A percentile compares a stretch with the other conserved stretches of the same genome.
Evolutionary conservation across 2,888 invertebrate genomes (phyloP).

Genomic region (Drymonia ruficornis): DNA sequence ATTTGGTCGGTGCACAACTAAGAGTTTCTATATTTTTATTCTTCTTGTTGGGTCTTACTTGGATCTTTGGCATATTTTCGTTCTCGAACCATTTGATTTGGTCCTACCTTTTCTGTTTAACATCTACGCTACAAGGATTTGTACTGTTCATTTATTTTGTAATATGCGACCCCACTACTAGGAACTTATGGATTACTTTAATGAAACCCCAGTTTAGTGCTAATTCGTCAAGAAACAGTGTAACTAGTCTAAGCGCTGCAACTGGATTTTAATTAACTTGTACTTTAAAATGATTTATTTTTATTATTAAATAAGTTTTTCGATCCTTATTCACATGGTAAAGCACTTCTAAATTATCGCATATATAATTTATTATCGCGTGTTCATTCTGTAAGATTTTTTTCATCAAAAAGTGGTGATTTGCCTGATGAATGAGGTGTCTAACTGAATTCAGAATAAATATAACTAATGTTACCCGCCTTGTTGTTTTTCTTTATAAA

Average conservation of each 20-base stretch:
- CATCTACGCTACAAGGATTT: slow-evolving; percentile 86
- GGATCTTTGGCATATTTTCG: slow-evolving; percentile 86
- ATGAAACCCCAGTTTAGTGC: slow-evolving; percentile 64
- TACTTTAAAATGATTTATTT: neutral
- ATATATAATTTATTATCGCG: too few relatives aligned
- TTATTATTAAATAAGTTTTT: neutral
- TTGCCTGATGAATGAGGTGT: too few relatives aligned
- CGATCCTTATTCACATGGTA: too few relatives aligned
- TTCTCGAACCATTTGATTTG: slow-evolving; percentile 79
- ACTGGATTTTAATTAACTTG: slow-evolving; percentile 6
- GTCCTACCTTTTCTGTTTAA: slow-evolving; percentile 87
- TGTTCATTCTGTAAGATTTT: too few relatives aligned
- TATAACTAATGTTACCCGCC: too few relatives aligned
- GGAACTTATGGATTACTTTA: slow-evolving; percentile 79
- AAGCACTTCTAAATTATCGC: too few relatives aligned
- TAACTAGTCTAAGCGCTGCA: slow-evolving; percentile 57
- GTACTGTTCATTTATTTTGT: slow-evolving; percentile 86
- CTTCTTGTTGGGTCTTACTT: slow-evolving; percentile 85
- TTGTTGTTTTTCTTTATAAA: too few relatives aligned
- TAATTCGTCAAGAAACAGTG: slow-evolving; percentile 61
- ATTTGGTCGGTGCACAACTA: slow-evolving; percentile 77
- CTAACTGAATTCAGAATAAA: too few relatives aligned
- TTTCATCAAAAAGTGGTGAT: too few relatives aligned
- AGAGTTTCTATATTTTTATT: slow-evolving; percentile 84
- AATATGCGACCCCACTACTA: slow-evolving; percentile 81